Evolutionary conservation across 1,140 invertebrate species (phyloP), one percentile per base, ranked within the genome.

Genomic region (Sycophila sp.): DNA sequence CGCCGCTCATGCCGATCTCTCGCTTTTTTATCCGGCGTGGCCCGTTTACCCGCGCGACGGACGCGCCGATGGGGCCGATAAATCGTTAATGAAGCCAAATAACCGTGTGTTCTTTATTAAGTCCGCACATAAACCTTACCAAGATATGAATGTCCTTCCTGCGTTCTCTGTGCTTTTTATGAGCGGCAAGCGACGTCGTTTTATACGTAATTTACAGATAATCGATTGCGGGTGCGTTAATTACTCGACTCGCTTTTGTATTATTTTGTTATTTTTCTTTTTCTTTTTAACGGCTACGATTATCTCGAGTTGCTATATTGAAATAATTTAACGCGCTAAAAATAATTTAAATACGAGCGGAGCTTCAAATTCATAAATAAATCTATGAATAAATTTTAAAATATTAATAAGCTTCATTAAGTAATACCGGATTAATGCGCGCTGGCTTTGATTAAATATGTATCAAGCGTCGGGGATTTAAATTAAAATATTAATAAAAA

Each of bases 21-120:
- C 24, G 42, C 34, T 63, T 58, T 38, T 36, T 7, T n/a, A n/a
- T n/a, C n/a, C 17, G 32, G n/a, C 51, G 10, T n/a, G n/a, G 70
- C 71, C 73, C 64, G 69, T 72, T 77, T 71, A 75, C 66, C 19
- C 60, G 49, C 63, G 64, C 71, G 65, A n/a, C 65, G 73, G 36
- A 8, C 2, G 6, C 6, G 49, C 42, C n/a, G n/a, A 69, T 34
- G 30, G 45, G 73, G 70, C 72, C 72, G 75, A 78, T 76, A 76
- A 75, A 76, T 73, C 74, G 71, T 74, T 78, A 78, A 78, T 75
- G 74, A 74, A 78, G 72, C 70, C 69, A 76, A 76, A 76, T 74
- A 76, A 64, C 62, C 49, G 59, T 58, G 13, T 63, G 15, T 55
- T 63, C 64, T 72, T 70, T 69, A 68, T 69, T 51, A 74, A 69